A percentile compares a stretch with the other conserved stretches of the same genome.
These are phyloP conservation scores for Clitarchus hookeri DNA, from an alignment of 2,888 invertebrate genomes.

Conservation along the genomic window DNA sequence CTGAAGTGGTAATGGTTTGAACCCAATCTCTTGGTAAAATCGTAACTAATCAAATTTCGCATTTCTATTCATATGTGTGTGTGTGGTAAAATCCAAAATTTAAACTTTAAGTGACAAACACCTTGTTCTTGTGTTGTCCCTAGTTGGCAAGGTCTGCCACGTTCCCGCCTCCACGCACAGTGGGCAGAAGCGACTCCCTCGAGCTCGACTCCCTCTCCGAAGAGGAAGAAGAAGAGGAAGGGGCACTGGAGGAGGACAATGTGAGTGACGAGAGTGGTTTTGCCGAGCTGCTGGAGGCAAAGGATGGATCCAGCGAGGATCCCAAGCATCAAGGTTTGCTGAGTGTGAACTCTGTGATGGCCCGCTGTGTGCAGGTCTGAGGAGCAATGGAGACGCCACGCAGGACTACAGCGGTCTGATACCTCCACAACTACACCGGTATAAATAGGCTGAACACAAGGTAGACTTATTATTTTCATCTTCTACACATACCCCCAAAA, in stretches of 20 bases:
- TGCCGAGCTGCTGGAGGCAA: constrained; percentile 64
- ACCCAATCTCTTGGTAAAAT: too few species aligned
- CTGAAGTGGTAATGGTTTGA: too few species aligned
- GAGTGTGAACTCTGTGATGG: not conserved
- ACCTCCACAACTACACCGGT: too few species aligned
- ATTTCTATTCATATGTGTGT: too few species aligned
- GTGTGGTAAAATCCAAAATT: too few species aligned
- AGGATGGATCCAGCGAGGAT: not conserved
- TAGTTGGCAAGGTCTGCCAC: constrained; percentile 52
- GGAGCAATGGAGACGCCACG: too few species aligned
- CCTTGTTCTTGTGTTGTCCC: not conserved
- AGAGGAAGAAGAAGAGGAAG: constrained; percentile 53
- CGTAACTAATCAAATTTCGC: too few species aligned
- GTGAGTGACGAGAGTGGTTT: constrained; percentile 91
- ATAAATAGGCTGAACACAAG: too few species aligned
- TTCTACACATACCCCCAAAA: too few species aligned
- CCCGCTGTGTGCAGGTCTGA: not conserved
- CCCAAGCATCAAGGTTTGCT: not conserved
- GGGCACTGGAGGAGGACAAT: constrained; percentile 58
- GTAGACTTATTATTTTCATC: too few species aligned
- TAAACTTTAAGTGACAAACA: too few species aligned
- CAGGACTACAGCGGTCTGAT: too few species aligned
- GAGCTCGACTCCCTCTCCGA: constrained; percentile 48
- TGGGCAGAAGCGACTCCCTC: constrained; percentile 39
- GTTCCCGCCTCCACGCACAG: constrained; percentile 56